Evolutionary conservation across 2,797 vertebrate species (phyloP).

Genomic region (Danio jaintianensis): DNA sequence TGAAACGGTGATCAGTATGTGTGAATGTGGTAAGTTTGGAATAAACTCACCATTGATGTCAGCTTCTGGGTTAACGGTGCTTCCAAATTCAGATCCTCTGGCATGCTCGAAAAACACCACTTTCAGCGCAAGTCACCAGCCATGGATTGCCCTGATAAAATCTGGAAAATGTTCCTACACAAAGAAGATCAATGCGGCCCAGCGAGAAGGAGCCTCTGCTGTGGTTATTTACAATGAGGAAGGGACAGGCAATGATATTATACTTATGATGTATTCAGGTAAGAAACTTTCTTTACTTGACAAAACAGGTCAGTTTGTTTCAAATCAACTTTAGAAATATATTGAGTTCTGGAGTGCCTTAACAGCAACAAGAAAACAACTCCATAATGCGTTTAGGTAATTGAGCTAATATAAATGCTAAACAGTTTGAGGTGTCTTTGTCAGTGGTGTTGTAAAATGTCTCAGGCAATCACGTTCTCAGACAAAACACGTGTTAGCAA

Average conservation of each 20-base stretch:
- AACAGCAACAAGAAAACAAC: not conserved
- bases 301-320: not conserved
- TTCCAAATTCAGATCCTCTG: conserved; percentile 76
- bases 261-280: conserved; percentile 81
- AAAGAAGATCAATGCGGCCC: conserved; percentile 83
- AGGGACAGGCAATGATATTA: conserved; percentile 72
- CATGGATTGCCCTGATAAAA: conserved; percentile 90
- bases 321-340: not conserved
- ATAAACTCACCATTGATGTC: conserved; percentile 71
- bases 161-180: conserved; percentile 88
- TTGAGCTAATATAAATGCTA: not conserved
- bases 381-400: not conserved
- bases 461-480: not conserved
- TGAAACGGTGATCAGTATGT: conserved; percentile 66
- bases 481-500: no score
- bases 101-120: conserved; percentile 78
- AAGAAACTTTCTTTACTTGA: conserved; percentile 57
- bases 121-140: conserved; percentile 63
- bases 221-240: conserved; percentile 87
- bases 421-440: no score
- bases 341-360: not conserved
- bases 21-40: conserved; percentile 85
- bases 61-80: conserved; percentile 73
- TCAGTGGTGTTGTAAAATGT: not conserved
- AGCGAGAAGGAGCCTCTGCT: conserved; percentile 76